Base-by-base conservation (phyloP, 2,797 vertebrate species). In the Pseudopleuronectes americanus region DNA sequence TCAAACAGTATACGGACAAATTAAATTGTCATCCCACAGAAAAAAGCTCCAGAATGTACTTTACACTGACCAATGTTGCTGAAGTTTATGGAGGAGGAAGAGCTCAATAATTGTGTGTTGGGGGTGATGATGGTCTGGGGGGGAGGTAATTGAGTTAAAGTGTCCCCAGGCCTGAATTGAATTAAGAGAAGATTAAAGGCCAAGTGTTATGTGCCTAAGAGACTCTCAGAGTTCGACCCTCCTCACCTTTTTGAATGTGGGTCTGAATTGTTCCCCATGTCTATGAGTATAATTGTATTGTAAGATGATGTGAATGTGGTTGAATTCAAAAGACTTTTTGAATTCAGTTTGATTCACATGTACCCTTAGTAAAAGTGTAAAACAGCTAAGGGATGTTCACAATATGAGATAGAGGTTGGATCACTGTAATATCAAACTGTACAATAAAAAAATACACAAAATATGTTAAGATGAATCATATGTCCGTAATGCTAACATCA, bases 161-260 rank as follows among this genome's bases (percentile, higher is more conserved):
- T 79, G 76, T 87, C 80, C 76, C 64, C 21, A 59, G 81, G 65
- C 57, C 70, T 68, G 72, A 82, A 83, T 63, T 85, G 73, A 85
- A 85, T 88, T 84, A 82, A 85, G 78, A 79, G 78, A 78, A 87
- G 80, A 87, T 88, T 87, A 86, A 78, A 74, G 70, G 74, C 73
- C 47, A 55, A 82, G 63, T 80, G 68, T 72, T 82, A 70, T 75
- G 77, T 79, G 71, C 79, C 77, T 81, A 33, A 43, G 74, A 28
- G 41, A 33, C 61, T 59, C 28, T n/a, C 54, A 52, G 38, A 63
- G 7, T 68, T 41, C 12, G 17, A 16, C 54, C 57, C 49, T 58
- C 57, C 56, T 63, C 54, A 56, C 38, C 38, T 58, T 48, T 2
- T 3, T 62, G 8, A 36, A 23, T 41, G 56, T 17, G 26, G 21